Evolutionary conservation across 1,140 invertebrate genomes (phyloP).

Genomic region (Cotesia typhae): DNA sequence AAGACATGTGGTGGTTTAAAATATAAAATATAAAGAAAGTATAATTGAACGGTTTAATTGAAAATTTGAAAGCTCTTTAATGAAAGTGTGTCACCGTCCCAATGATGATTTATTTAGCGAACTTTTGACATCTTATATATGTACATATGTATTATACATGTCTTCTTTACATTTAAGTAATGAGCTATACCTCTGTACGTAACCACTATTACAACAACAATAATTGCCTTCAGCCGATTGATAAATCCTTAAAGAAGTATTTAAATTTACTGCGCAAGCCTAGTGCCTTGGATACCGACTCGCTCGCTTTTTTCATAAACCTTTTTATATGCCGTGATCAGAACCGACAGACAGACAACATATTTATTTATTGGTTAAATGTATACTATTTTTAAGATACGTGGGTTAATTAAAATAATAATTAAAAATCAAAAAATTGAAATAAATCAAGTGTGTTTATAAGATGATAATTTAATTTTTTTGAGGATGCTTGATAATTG

Average conservation of each 20-base stretch:
- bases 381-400: background rate
- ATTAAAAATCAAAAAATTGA: too few relatives aligned
- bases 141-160: too few relatives aligned
- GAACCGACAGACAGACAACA: constrained; percentile 37
- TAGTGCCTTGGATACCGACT: constrained; percentile 61
- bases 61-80: background rate
- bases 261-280: constrained; percentile 51
- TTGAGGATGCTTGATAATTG: too few relatives aligned
- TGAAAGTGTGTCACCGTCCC: constrained; percentile 23
- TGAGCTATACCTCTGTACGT: background rate
- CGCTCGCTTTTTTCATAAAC: constrained; percentile 42
- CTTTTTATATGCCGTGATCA: constrained; percentile 37
- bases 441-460: too few relatives aligned
- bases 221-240: constrained; percentile 31
- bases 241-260: constrained; percentile 34
- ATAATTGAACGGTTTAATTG: too few relatives aligned
- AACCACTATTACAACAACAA: background rate
- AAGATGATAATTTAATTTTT: too few relatives aligned
- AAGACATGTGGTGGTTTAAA: too few relatives aligned
- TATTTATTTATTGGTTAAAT: too few relatives aligned
- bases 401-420: too few relatives aligned
- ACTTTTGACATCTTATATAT: too few relatives aligned
- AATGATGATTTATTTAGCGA: constrained; percentile 6
- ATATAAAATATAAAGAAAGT: background rate
- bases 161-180: background rate